A percentile compares a stretch with the other conserved stretches of the same genome.
Conservation (phyloP, 2,797 vertebrate species). For the Mionectes olivaceus region DNA sequence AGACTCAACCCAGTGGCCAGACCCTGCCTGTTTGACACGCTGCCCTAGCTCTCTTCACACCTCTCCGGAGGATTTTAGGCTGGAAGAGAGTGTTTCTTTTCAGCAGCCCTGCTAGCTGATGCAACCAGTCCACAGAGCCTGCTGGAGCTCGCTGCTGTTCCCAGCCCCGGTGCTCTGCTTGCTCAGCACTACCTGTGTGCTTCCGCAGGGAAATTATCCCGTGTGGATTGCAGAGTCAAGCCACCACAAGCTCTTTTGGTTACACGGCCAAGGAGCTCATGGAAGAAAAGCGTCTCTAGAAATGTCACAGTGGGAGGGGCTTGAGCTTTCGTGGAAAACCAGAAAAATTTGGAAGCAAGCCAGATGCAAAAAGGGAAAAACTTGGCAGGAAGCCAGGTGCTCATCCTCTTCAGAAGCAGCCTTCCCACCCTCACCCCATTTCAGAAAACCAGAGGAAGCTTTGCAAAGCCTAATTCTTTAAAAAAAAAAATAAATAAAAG, state of each 20-base stretch:
- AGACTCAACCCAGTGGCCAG: not conserved
- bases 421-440: not conserved
- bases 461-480: not conserved
- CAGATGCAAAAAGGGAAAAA: not conserved
- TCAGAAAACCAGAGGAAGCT: not conserved
- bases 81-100: not conserved
- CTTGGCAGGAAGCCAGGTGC: not conserved
- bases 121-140: not conserved
- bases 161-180: not conserved
- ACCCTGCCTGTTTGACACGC: not conserved
- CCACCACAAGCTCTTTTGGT: not conserved
- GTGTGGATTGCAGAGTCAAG: not conserved
- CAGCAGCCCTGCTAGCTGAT: not conserved
- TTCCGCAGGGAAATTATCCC: not conserved
- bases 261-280: rapidly evolving
- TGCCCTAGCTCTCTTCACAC: not conserved
- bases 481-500: not conserved
- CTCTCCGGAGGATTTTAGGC: not conserved
- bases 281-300: not conserved
- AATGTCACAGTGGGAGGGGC: not conserved
- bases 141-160: not conserved
- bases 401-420: not conserved
- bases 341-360: not conserved
- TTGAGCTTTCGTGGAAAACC: not conserved
- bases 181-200: not conserved